Percentiles rank a stretch among this genome's conserved stretches.
Evolutionary conservation across 2,113 vertebrate species (phyloP).

Genomic region (Rhabdornis inornatus): DNA sequence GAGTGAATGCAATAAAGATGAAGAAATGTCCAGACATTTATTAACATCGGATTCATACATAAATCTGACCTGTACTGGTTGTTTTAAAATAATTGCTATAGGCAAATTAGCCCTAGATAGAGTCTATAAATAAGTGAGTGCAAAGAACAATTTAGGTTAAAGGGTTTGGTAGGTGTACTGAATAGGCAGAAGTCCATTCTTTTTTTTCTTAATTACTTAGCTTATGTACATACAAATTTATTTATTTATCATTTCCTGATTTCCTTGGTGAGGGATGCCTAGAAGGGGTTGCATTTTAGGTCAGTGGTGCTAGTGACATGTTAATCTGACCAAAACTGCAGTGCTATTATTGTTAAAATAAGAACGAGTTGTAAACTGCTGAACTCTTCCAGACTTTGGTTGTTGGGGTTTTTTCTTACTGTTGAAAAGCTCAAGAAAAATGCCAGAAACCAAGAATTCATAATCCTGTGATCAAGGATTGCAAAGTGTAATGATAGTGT

Average conservation of each 20-base stretch:
- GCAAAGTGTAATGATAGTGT: background rate
- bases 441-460: constrained; percentile 35
- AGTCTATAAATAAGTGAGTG: background rate
- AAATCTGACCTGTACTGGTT: background rate
- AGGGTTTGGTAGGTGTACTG: background rate
- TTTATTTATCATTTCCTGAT: background rate
- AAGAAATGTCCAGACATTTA: background rate
- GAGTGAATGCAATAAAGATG: background rate
- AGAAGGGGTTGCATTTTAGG: background rate
- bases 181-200: background rate
- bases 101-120: background rate
- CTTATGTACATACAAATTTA: background rate
- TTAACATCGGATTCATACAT: background rate
- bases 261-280: background rate
- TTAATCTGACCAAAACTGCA: background rate
- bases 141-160: background rate
- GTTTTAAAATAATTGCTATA: background rate
- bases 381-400: background rate
- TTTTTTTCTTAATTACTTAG: background rate
- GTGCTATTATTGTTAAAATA: constrained; percentile 4
- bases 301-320: background rate
- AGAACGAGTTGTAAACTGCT: background rate
- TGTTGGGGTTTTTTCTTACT: background rate
- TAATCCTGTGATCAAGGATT: constrained; percentile 28
- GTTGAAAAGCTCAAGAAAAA: constrained; percentile 20